Percentiles rank a stretch among this genome's conserved stretches.
phyloP scores from a whole-genome alignment of 2,888 invertebrate genomes.

The Campopleginae sp. region DNA sequence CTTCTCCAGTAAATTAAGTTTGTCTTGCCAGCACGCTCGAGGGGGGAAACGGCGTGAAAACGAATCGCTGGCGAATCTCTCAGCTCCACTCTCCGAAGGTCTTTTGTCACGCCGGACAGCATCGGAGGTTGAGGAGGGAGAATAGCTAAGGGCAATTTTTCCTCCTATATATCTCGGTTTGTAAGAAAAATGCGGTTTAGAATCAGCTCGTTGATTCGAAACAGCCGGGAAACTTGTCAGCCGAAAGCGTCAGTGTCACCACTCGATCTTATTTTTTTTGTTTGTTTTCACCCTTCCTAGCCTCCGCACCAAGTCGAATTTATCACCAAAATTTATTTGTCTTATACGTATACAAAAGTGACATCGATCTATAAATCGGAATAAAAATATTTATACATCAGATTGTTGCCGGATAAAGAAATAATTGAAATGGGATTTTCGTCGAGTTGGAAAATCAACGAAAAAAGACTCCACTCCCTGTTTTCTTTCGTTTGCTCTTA shows the following conservation, averaged over 20 bases:
- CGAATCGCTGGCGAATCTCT: slow-evolving; percentile 59
- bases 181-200: slow-evolving; percentile 51
- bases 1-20: slow-evolving; percentile 63
- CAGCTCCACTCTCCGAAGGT: slow-evolving; percentile 34
- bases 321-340: not conserved
- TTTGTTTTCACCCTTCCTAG: not conserved
- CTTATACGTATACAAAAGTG: not conserved
- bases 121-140: slow-evolving; percentile 7
- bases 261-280: not conserved
- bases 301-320: not conserved
- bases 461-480: not conserved
- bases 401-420: not conserved
- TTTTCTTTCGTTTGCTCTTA: slow-evolving; percentile 35
- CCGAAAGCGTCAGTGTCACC: slow-evolving; percentile 25
- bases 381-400: not conserved
- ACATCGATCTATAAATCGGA: not conserved
- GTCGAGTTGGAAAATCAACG: not conserved
- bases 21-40: slow-evolving; percentile 39
- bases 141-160: slow-evolving; percentile 47
- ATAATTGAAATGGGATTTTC: not conserved
- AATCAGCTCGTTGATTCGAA: slow-evolving; percentile 35
- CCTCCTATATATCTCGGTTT: slow-evolving; percentile 47
- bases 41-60: slow-evolving; percentile 53
- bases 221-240: slow-evolving; percentile 48
- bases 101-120: slow-evolving; percentile 49